These are phyloP conservation scores for Coptotermes formosanus DNA, from an alignment of 1,140 invertebrate genomes.

Conservation along the genomic window DNA sequence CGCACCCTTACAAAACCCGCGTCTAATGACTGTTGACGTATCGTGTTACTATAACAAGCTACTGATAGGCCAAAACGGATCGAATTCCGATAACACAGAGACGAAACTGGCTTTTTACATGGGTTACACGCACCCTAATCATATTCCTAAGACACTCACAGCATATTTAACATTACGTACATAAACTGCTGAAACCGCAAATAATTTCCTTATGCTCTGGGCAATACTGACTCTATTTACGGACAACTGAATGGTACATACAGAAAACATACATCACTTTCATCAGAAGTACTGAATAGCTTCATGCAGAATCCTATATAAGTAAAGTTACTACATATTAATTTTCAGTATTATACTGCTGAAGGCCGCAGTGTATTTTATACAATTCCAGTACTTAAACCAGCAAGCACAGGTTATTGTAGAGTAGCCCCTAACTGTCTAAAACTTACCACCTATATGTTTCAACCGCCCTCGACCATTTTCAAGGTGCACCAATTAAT, in stretches of 20 bases:
- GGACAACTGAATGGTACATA: background rate
- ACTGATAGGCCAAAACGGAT: background rate
- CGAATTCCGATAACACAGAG: background rate
- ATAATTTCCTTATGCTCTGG: background rate
- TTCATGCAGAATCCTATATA: too few species aligned
- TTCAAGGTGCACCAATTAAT: too few species aligned
- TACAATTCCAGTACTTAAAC: too few species aligned
- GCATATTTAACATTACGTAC: background rate
- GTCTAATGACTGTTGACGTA: slow-evolving; percentile 16
- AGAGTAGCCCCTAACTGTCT: too few species aligned
- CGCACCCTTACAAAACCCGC: background rate
- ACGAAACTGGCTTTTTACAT: background rate
- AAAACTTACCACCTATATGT: too few species aligned
- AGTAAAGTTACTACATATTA: too few species aligned
- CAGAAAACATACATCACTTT: too few species aligned
- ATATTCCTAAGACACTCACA: background rate
- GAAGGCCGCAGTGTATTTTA: too few species aligned
- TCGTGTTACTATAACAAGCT: background rate
- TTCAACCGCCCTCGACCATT: too few species aligned
- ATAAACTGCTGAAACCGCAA: background rate
- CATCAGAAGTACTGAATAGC: too few species aligned
- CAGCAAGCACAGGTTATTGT: too few species aligned
- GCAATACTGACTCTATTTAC: background rate
- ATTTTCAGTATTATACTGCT: too few species aligned
- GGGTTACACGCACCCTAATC: background rate